Base-by-base conservation (phyloP, 1,140 invertebrate genomes). In the Leptinotarsa texana region DNA sequence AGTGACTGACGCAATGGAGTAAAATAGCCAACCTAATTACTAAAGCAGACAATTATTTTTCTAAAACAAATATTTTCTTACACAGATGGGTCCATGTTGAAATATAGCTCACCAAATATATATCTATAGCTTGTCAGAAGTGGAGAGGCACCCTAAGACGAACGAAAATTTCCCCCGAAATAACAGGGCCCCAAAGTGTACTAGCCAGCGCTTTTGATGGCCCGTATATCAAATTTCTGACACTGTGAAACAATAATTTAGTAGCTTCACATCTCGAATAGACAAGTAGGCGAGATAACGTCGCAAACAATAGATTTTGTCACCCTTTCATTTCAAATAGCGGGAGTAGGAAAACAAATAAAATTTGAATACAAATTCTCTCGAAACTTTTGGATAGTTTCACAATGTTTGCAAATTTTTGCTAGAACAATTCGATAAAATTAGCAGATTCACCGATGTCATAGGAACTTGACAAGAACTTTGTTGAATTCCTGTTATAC, bases 131-230 rank as follows among this genome's bases (percentile, higher is more conserved):
- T n/a, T 27, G 33, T 66, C 22, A 24, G 15, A 48, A 73, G 74
- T 68, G 74, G 69, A 63, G 24, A 47, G 61, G 22, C 57, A 75
- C 71, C 69, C 67, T 70, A 75, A 75, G 71, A 75, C 51, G 51
- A 57, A 18, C 51, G 15, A 57, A 18, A 57, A 17, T 57, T 57
- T n/a, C 17, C 51, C 51, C 51, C n/a, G n/a, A 18, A 18, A 42
- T 42, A 42, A 42, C 33, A 42, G 8, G 6, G 33, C 33, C 33
- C 33, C 33, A 57, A 57, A 57, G 51, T 57, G 51, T n/a, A 57
- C 51, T 57, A 57, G 71, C 70, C 72, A 73, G 65, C 75, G 62
- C 69, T 73, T 67, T 76, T 76, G 75, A 76, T 76, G 75, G 75
- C 75, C 71, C 75, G 75, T 76, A 76, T 76, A 68, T 68, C 66